Conservation (phyloP, 2,888 invertebrate species). For the Melinaea marsaeus region DNA sequence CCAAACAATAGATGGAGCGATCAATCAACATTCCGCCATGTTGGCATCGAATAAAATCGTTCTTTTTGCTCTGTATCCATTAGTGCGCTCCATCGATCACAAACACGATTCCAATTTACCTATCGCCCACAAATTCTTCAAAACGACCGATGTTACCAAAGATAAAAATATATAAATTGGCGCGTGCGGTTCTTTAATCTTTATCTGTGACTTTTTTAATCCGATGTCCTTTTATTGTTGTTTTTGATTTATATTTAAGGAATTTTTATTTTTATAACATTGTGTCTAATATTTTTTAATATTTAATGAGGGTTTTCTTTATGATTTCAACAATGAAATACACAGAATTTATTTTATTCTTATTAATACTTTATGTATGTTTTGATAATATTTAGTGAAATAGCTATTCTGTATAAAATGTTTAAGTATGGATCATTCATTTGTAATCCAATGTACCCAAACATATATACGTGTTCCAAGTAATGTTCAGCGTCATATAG, state of each 20-base stretch:
- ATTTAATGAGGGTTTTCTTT: no score
- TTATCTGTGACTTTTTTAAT: constrained; percentile 11
- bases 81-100: constrained; percentile 60
- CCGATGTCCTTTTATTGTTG: background rate
- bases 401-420: no score
- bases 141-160: constrained; percentile 51
- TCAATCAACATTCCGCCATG: constrained; percentile 42
- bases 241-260: no score
- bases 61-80: constrained; percentile 36
- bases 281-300: no score
- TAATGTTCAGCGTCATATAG: constrained; percentile 38
- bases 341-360: no score
- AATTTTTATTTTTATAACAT: no score
- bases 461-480: constrained; percentile 6
- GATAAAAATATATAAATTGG: constrained; percentile 57
- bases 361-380: no score
- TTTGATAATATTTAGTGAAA: no score
- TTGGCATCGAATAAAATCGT: constrained; percentile 52
- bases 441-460: background rate
- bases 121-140: constrained; percentile 72
- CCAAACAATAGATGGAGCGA: constrained; percentile 32
- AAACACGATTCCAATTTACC: constrained; percentile 73
- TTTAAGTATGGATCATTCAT: no score
- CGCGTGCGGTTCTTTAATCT: constrained; percentile 21
- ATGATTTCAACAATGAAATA: no score